phyloP scores from a whole-genome alignment of 2,888 invertebrate genomes.

The Caenorhabditis uteleia region DNA sequence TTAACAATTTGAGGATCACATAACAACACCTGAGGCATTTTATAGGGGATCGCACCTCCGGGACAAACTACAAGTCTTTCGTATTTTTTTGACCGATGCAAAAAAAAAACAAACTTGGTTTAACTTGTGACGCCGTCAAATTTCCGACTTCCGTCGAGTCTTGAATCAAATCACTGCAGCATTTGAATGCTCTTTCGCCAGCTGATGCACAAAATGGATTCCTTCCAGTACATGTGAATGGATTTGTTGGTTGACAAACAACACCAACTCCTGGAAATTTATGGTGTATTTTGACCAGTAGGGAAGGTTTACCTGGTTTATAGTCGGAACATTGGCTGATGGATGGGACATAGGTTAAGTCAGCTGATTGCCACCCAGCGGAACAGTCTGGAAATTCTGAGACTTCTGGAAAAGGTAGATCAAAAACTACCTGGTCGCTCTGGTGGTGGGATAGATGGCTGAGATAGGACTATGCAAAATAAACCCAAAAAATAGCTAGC shows the following conservation, averaged over 20 bases:
- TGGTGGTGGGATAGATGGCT: slow-evolving; percentile 49
- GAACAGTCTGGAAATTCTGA: slow-evolving; percentile 47
- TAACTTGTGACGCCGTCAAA: slow-evolving; percentile 46
- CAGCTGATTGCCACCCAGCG: slow-evolving; percentile 57
- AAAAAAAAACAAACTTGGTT: slow-evolving; percentile 46
- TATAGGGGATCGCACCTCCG: slow-evolving; percentile 55
- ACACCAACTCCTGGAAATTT: slow-evolving; percentile 41
- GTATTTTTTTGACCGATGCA: too few species aligned
- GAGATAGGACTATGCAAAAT: too few species aligned
- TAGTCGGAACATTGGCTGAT: slow-evolving; percentile 51
- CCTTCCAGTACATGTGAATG: slow-evolving; percentile 57
- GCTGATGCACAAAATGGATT: slow-evolving; percentile 56
- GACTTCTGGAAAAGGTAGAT: background rate
- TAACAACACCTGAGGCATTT: slow-evolving; percentile 55
- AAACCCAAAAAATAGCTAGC: too few species aligned
- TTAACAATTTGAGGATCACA: slow-evolving; percentile 61
- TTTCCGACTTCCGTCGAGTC: slow-evolving; percentile 49
- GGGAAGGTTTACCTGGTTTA: slow-evolving; percentile 32
- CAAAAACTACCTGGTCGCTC: slow-evolving; percentile 46
- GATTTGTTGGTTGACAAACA: slow-evolving; percentile 48
- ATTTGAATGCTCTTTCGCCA: slow-evolving; percentile 45
- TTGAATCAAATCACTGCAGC: slow-evolving; percentile 59
- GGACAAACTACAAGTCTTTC: slow-evolving; percentile 59
- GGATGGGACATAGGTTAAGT: slow-evolving; percentile 55
- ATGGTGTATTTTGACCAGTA: background rate